Evolutionary conservation across 2,797 vertebrate species (phyloP), one percentile per base, ranked within the genome.

Genomic region (Antrozous pallidus): DNA sequence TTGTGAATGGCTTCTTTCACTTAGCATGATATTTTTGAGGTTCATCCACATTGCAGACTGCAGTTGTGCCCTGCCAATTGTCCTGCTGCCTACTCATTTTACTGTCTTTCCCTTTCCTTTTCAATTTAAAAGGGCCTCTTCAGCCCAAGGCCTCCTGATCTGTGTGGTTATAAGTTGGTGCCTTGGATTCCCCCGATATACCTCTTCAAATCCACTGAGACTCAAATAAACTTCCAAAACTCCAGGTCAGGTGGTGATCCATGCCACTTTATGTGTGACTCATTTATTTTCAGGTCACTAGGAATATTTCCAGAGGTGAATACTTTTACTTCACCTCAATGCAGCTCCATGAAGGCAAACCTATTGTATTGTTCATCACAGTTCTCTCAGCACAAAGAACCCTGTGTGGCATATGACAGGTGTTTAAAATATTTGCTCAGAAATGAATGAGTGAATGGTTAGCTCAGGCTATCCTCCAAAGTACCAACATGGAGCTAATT

Each of bases 41-140:
- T 22, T 54, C 17, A 14, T 8, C 17, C 3, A 45, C 7, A 0
- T 56, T 31, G 12, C 2, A 28, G 20, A 54, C 11, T 14, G 16
- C 14, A 47, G 69, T 40, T 10, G 36, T n/a, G 20, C 4, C 0
- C 3, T 1, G 13, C 2, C 8, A 18, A 18, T 1, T 6, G 10
- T 18, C 67, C 24, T 42, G 13, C 8, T 3, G 1, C 14, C 1
- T 31, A 26, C 18, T 28, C 7, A 12, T 47, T 45, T 51, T 22
- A 12, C n/a, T 18, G n/a, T 12, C 20, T 71, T 4, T 31, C 11
- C 8, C 11, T 61, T 12, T 14, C 4, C 22, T 36, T 12, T 38
- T 26, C 9, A 42, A 47, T 14, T 0, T 31, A 13, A 16, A 89
- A 67, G 18, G 3, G 4, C 54, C 12, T 63, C 24, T n/a, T 33